These are phyloP conservation scores for Porites cylindrica DNA, from an alignment of 92 coral and sea anemone genomes.

Conservation along the genomic window DNA sequence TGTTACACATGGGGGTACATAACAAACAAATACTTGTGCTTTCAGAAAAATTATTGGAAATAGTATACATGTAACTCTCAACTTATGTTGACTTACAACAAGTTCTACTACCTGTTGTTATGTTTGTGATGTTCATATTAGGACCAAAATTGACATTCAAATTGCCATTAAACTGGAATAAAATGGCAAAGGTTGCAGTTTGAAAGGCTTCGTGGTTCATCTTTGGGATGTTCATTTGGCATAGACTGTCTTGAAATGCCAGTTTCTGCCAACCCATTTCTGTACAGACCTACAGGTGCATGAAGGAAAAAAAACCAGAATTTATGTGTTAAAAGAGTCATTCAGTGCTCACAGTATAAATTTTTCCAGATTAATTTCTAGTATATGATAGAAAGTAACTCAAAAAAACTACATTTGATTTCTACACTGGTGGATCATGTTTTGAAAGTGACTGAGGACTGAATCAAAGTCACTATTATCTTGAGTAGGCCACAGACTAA, in stretches of 20 bases:
- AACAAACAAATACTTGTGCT: no score
- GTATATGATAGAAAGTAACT: no score
- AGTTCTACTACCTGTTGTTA: not conserved
- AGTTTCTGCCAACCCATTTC: conserved; percentile 77
- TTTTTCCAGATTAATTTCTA: not conserved
- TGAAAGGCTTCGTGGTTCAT: conserved; percentile 65
- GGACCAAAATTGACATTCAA: conserved; percentile 51
- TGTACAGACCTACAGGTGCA: conserved; percentile 70
- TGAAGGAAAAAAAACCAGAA: not conserved
- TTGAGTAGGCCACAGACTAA: no score
- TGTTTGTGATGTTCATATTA: conserved; percentile 22
- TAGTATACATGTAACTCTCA: no score
- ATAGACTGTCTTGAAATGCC: conserved; percentile 41
- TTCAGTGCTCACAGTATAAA: not conserved
- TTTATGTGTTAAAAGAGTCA: not conserved
- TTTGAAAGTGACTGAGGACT: no score
- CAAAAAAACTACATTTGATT: no score
- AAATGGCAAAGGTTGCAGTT: conserved; percentile 68
- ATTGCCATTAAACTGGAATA: conserved; percentile 82
- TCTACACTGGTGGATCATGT: no score
- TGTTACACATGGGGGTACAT: no score
- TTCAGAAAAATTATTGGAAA: no score
- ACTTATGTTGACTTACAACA: no score
- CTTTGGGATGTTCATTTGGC: conserved; percentile 66
- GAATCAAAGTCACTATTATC: no score